Conservation (phyloP, 2,113 vertebrate species). For the Uropsilus gracilis region DNA sequence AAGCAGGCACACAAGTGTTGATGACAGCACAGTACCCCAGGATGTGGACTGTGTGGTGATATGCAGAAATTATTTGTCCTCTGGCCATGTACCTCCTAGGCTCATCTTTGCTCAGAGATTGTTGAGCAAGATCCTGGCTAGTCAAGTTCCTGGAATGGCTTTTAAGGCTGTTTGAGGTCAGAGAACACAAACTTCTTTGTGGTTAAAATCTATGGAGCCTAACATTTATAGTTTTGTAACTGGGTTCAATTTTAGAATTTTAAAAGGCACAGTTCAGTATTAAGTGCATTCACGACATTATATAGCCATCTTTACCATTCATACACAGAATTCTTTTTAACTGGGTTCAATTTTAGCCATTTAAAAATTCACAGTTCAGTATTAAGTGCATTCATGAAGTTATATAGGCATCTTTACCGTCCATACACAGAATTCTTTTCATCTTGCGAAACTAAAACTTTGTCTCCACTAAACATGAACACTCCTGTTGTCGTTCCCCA, state of each 20-base stretch:
- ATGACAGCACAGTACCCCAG: rapidly evolving
- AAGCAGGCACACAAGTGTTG: no score
- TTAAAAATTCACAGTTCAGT: rapidly evolving
- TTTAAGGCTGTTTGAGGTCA: background rate
- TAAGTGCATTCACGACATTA: rapidly evolving
- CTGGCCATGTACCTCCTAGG: background rate
- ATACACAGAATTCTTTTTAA: background rate
- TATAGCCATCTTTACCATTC: rapidly evolving
- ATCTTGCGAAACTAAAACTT: background rate
- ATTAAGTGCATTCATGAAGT: rapidly evolving
- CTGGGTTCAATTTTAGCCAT: background rate
- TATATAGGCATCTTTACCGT: rapidly evolving
- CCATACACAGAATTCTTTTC: background rate
- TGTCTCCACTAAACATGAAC: background rate
- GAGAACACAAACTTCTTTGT: background rate
- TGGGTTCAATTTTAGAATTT: background rate
- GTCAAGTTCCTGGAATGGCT: background rate
- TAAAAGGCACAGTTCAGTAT: rapidly evolving
- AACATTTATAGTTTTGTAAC: no score
- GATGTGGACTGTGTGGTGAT: rapidly evolving
- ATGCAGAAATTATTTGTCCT: rapidly evolving
- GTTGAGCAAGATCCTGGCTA: background rate
- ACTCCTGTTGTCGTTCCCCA: background rate
- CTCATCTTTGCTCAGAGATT: background rate
- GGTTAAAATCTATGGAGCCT: background rate